A percentile compares a stretch with the other conserved stretches of the same genome.
These are phyloP conservation scores for Cavia porcellus DNA, from an alignment of 2,113 vertebrate species.

Conservation along the genomic window DNA sequence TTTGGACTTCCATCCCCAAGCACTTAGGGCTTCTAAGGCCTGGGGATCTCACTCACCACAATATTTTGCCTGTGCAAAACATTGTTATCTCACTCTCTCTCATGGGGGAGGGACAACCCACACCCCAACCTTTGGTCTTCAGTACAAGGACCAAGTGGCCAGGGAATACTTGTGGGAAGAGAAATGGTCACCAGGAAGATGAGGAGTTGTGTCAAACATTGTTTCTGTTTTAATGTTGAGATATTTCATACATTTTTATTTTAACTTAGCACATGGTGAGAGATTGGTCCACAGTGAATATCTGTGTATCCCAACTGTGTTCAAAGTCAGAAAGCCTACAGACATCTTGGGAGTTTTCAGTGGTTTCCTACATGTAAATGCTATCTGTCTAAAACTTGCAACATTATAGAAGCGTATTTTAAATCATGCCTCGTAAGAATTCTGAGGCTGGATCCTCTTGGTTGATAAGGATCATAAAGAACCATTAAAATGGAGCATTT, in stretches of 20 bases:
- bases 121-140: background rate
- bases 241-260: too few species aligned
- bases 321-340: background rate
- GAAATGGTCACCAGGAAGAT: too few species aligned
- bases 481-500: background rate
- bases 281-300: too few species aligned
- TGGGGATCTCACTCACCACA: too few species aligned
- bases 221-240: too few species aligned
- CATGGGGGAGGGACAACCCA: accelerated
- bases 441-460: background rate
- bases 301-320: accelerated
- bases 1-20: too few species aligned
- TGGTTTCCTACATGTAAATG: accelerated
- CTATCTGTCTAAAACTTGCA: background rate
- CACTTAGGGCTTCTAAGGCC: background rate
- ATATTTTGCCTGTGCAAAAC: background rate
- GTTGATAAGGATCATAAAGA: background rate
- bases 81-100: accelerated
- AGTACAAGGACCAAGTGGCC: accelerated
- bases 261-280: too few species aligned
- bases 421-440: accelerated
- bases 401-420: background rate
- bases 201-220: background rate
- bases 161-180: background rate
- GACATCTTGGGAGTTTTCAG: too few species aligned